Percentiles rank a stretch among this genome's conserved stretches.
These are phyloP conservation scores for Cheirogaleus medius DNA, from an alignment of 2,113 vertebrate genomes.

Conservation along the genomic window DNA sequence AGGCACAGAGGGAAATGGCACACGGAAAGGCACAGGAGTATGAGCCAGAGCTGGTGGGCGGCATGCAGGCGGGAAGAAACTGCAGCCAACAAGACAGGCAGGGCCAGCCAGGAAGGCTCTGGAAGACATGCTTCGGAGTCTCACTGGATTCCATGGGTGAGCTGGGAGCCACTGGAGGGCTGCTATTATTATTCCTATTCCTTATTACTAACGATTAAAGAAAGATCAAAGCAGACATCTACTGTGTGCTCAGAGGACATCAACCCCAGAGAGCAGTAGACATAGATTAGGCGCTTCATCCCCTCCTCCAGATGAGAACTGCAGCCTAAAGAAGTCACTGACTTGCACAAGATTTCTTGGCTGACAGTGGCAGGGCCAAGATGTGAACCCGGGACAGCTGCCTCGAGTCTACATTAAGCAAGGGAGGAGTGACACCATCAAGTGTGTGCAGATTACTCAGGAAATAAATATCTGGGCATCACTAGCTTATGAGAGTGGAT, in stretches of 20 bases:
- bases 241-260: neutral
- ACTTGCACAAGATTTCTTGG: neutral
- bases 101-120: neutral
- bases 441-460: neutral
- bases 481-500: neutral
- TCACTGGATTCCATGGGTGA: neutral
- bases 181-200: neutral
- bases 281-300: neutral
- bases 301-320: neutral
- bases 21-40: neutral
- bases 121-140: neutral
- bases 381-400: neutral
- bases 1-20: neutral
- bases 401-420: neutral
- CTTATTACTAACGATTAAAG: neutral
- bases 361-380: neutral
- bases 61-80: neutral
- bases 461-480: neutral
- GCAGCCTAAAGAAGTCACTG: neutral
- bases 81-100: accelerated
- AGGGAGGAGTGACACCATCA: neutral
- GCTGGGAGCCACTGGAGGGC: neutral
- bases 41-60: accelerated
- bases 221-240: neutral
- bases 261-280: neutral